A percentile compares a stretch with the other conserved stretches of the same genome.
Evolutionary conservation across 2,113 vertebrate species (phyloP).

Genomic region (Sigmodon hispidus): DNA sequence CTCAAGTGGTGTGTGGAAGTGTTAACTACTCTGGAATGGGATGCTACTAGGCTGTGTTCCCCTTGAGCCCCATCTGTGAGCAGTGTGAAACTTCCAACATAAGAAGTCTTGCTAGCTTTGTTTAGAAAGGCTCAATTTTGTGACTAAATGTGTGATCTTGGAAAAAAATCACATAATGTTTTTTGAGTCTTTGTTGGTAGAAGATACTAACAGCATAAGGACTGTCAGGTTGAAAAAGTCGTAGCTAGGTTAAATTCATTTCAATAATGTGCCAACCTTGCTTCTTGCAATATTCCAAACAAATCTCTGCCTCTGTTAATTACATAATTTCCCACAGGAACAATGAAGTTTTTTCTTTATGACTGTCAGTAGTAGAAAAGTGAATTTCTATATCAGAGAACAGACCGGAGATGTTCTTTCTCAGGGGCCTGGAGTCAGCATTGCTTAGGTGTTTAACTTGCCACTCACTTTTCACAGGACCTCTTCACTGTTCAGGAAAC

Average conservation of each 20-base stretch:
- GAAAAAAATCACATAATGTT: not conserved
- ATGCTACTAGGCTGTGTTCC: not conserved
- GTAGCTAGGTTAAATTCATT: not conserved
- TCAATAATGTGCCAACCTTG: not conserved
- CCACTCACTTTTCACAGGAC: constrained; percentile 82
- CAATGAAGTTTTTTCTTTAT: not conserved
- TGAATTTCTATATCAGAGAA: not conserved
- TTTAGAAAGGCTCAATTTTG: not conserved
- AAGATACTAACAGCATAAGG: not conserved
- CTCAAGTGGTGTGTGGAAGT: not conserved
- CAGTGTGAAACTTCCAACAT: not conserved
- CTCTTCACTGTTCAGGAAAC: constrained; percentile 86
- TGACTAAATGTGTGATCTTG: constrained; percentile 10
- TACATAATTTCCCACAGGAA: constrained; percentile 11
- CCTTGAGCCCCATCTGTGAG: not conserved
- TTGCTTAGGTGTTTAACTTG: constrained; percentile 20
- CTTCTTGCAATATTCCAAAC: not conserved
- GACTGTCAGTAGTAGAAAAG: not conserved
- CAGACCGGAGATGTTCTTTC: constrained; percentile 19
- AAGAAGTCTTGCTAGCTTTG: not conserved
- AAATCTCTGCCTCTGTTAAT: constrained; percentile 4
- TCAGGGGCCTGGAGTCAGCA: constrained; percentile 10
- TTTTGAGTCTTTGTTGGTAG: constrained; percentile 23
- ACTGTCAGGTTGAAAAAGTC: not conserved
- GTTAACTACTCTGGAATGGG: not conserved